Evolutionary conservation across 1,140 invertebrate genomes (phyloP).

Genomic region (Pachypeltis micranthus): DNA sequence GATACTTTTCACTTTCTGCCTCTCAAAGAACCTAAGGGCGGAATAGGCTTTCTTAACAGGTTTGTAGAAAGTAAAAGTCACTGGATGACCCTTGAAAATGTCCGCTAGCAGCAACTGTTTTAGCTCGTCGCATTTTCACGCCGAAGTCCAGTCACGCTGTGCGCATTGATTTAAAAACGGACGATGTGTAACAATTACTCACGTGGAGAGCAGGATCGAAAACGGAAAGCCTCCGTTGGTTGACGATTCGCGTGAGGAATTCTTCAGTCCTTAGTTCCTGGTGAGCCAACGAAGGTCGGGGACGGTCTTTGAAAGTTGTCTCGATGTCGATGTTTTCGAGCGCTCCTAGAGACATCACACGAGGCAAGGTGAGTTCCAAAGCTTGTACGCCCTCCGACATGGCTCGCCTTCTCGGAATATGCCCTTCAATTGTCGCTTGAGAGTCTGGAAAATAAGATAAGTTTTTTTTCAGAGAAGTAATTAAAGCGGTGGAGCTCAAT

Average conservation of each 20-base stretch:
- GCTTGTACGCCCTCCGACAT: slow-evolving; percentile 16
- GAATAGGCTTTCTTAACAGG: too few species aligned
- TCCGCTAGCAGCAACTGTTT: too few species aligned
- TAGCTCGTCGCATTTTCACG: too few species aligned
- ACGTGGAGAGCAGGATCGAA: slow-evolving; percentile 4
- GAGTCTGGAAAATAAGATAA: background rate
- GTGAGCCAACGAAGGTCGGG: slow-evolving; percentile 35
- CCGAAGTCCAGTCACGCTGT: too few species aligned
- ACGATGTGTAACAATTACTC: too few species aligned
- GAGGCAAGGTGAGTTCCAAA: slow-evolving; percentile 4
- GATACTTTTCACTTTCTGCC: too few species aligned
- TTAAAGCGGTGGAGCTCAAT: too few species aligned
- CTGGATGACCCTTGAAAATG: too few species aligned
- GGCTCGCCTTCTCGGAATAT: slow-evolving; percentile 22
- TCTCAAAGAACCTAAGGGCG: too few species aligned
- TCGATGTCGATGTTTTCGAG: slow-evolving; percentile 60
- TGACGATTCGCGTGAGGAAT: background rate
- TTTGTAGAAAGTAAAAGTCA: too few species aligned
- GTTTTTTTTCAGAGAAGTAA: too few species aligned
- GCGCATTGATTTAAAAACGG: too few species aligned
- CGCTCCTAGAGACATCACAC: slow-evolving; percentile 47
- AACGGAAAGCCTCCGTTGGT: background rate
- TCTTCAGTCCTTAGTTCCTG: slow-evolving; percentile 15
- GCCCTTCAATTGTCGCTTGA: slow-evolving; percentile 22
- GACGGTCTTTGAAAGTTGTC: slow-evolving; percentile 47